Conservation (phyloP, 2,113 vertebrate genomes). For the Miniopterus natalensis region DNA sequence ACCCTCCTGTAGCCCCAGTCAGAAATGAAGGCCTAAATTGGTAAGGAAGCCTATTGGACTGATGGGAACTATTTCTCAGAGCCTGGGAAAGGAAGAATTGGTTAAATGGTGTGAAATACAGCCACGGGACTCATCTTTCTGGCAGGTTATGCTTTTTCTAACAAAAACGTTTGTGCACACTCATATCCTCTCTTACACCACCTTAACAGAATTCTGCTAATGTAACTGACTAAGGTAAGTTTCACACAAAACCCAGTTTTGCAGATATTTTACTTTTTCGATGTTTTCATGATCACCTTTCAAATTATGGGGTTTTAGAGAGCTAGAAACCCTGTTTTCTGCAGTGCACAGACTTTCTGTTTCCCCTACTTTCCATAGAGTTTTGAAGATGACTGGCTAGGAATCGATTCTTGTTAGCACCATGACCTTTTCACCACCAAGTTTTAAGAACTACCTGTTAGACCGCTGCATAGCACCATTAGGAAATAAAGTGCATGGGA, state of each 20-base stretch:
- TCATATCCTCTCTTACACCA: conserved; percentile 72
- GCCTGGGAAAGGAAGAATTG: conserved; percentile 80
- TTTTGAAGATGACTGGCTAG: conserved; percentile 50
- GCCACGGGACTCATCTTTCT: not conserved
- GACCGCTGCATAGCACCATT: not conserved
- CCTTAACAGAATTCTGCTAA: conserved; percentile 17
- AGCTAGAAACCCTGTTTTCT: conserved; percentile 18
- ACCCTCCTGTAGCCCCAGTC: not conserved
- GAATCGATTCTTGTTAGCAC: conserved; percentile 46
- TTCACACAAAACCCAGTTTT: conserved; percentile 60
- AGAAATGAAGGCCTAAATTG: not conserved
- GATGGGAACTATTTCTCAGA: conserved; percentile 60
- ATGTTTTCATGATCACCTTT: conserved; percentile 48
- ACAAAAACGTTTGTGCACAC: conserved; percentile 57
- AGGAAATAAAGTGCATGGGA: not conserved
- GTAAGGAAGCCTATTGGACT: conserved; percentile 46
- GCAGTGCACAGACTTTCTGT: conserved; percentile 60
- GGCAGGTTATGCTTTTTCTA: conserved; percentile 45
- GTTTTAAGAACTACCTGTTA: conserved; percentile 59
- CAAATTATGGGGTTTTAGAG: conserved; percentile 13
- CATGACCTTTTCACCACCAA: conserved; percentile 33
- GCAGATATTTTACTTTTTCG: conserved; percentile 63
- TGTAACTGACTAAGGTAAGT: not conserved
- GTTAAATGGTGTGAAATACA: conserved; percentile 77
- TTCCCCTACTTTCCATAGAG: conserved; percentile 32